These are phyloP conservation scores for Heliconius aoede DNA, from an alignment of 2,888 invertebrate genomes.

Conservation along the genomic window DNA sequence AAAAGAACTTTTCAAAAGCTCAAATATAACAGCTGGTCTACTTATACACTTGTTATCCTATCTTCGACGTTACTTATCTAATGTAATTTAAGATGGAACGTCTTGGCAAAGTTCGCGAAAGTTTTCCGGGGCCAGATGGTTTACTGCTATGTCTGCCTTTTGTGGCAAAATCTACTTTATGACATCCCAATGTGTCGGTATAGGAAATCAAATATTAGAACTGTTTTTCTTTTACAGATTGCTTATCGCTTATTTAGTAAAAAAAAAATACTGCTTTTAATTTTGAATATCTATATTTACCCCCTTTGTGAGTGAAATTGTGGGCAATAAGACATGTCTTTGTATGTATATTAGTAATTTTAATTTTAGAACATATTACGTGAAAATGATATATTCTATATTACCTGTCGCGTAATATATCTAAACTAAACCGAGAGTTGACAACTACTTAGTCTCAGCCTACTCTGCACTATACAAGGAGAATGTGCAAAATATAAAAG, in stretches of 20 bases:
- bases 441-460: neutral
- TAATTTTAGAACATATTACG: no score
- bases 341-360: no score
- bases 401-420: neutral
- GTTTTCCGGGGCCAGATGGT: constrained; percentile 41
- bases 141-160: constrained; percentile 32
- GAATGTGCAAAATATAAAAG: neutral
- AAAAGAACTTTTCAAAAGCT: neutral
- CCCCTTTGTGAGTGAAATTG: neutral
- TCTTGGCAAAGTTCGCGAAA: constrained; percentile 36
- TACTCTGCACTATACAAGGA: neutral
- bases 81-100: constrained; percentile 20
- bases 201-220: constrained; percentile 48
- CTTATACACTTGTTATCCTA: constrained; percentile 5
- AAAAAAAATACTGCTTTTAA: neutral
- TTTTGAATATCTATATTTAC: neutral
- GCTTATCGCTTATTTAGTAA: constrained; percentile 35
- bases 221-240: constrained; percentile 39
- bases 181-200: constrained; percentile 45
- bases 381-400: no score
- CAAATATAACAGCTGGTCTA: constrained; percentile 1
- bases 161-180: constrained; percentile 37
- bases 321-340: neutral
- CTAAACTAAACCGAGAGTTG: neutral
- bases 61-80: constrained; percentile 14